Conservation (phyloP, 2,888 invertebrate species). For the Glyphotaelius pellucidus region DNA sequence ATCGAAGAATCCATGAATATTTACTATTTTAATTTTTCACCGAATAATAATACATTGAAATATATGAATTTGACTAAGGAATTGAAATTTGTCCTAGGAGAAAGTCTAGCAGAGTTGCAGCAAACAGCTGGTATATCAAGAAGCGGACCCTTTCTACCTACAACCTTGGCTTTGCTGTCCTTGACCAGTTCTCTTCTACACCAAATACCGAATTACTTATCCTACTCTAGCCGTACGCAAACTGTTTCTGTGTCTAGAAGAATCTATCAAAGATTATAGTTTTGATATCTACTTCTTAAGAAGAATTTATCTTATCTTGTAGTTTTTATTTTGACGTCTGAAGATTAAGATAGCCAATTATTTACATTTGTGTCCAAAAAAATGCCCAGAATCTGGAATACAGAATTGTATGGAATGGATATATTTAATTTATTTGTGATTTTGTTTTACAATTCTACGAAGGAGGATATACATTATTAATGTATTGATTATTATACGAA, state of each 20-base stretch:
- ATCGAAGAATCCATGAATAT: too few species aligned
- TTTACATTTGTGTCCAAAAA: not conserved
- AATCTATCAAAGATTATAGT: conserved; percentile 4
- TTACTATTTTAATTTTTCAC: too few species aligned
- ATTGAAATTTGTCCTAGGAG: conserved; percentile 52
- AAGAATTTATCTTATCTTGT: not conserved
- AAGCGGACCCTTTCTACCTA: not conserved
- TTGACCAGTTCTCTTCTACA: not conserved
- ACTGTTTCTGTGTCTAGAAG: not conserved
- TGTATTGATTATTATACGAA: not conserved
- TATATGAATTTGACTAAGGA: conserved; percentile 35
- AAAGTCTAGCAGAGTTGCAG: conserved; percentile 55
- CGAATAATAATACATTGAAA: too few species aligned
- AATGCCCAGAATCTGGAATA: not conserved
- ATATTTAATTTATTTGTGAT: not conserved
- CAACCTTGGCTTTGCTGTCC: conserved; percentile 5
- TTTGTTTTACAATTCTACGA: not conserved
- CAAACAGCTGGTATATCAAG: conserved; percentile 45
- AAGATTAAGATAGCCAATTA: not conserved
- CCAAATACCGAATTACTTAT: not conserved
- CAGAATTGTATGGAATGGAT: not conserved
- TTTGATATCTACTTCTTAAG: not conserved
- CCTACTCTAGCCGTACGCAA: not conserved
- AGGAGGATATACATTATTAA: not conserved
- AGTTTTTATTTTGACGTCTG: not conserved